These are phyloP conservation scores for Thereuonema tuberculata DNA, from an alignment of 1,140 invertebrate species.

Conservation along the genomic window DNA sequence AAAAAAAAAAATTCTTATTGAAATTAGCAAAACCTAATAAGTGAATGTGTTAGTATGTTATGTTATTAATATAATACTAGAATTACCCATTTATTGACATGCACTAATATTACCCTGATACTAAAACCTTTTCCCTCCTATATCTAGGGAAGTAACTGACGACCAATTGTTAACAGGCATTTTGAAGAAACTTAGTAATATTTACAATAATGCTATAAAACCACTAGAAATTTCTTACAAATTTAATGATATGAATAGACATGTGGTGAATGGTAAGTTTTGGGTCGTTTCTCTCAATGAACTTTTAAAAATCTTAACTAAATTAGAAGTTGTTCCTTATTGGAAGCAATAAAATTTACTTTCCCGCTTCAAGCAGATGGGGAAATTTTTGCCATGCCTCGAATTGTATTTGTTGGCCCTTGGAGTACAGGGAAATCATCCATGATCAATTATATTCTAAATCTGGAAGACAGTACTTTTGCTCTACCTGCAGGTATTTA, in stretches of 20 bases:
- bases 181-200: slow-evolving; percentile 18
- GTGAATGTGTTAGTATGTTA: no score
- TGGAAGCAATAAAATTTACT: neutral
- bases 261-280: slow-evolving; percentile 20
- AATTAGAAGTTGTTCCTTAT: no score
- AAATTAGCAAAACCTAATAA: neutral
- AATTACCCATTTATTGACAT: no score
- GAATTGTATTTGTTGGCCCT: slow-evolving; percentile 27
- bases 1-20: neutral
- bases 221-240: slow-evolving; percentile 23
- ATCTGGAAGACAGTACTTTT: slow-evolving; percentile 5
- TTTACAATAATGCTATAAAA: slow-evolving; percentile 20
- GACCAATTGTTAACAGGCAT: no score
- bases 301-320: neutral
- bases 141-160: no score
- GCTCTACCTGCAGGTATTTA: slow-evolving; percentile 15
- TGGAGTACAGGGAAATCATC: slow-evolving; percentile 31
- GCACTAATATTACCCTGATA: no score
- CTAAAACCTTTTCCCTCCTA: no score
- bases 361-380: slow-evolving; percentile 14
- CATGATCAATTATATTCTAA: slow-evolving; percentile 30
- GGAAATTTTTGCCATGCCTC: slow-evolving; percentile 22
- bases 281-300: neutral
- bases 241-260: slow-evolving; percentile 20
- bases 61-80: no score